Base-by-base conservation (phyloP, 2,797 vertebrate genomes). In the Myotis daubentonii region DNA sequence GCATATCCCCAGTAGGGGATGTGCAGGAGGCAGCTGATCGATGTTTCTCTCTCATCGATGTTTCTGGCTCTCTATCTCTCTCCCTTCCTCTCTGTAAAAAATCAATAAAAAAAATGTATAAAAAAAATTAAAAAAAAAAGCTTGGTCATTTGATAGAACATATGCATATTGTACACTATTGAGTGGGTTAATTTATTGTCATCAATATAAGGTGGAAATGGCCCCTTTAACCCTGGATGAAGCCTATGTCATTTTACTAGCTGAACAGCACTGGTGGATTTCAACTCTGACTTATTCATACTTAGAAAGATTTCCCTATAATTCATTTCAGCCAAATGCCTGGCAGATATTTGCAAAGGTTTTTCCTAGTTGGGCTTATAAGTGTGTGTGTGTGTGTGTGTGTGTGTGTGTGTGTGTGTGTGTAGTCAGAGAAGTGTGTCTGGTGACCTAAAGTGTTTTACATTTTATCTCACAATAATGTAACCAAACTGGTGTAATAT, bases 241-340 rank as follows among this genome's bases (percentile, higher is more conserved):
- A 76, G 6, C 44, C 76, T 51, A n/a, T 49, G 41, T 28, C 49
- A 41, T 57, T 91, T 86, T 74, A 41, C 65, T 72, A 86, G 80
- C 8, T 65, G 70, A 94, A 86, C 28, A 78, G 10, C 79, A 75
- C 36, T 88, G 41, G 36, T 57, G 81, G 51, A 95, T 83, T 93
- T 92, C 88, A 86, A 51, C 49, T 75, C 55, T 22, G 15, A 80
- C 16, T 71, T 88, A 81, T 1, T 81, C 75, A 93, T 57, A 44
- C 68, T 38, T 68, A 76, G 20, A 80, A 88, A 87, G 75, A 17
- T 82, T 71, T 88, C 93, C 71, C 88, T 49, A 74, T 33, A 95
- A 87, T 82, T 74, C 49, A 38, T 72, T 76, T 95, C 53, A 93
- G 51, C 33, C 88, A 91, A 93, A 92, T 22, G 80, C 51, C 47